phyloP scores from a whole-genome alignment of 2,113 vertebrate species.

The Passer domesticus region DNA sequence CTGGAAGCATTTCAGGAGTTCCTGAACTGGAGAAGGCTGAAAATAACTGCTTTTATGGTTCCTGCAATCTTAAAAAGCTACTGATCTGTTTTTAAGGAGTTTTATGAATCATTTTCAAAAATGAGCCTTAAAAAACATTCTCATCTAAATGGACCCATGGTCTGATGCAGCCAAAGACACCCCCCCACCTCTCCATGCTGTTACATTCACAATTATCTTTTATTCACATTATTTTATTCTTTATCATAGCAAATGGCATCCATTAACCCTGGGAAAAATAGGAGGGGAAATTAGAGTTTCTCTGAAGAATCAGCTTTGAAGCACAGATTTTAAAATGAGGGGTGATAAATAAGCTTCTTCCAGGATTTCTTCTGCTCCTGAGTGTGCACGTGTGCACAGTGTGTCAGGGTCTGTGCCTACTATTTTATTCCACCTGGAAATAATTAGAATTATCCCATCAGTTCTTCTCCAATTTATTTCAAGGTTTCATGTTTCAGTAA shows the following conservation, averaged over 20 bases:
- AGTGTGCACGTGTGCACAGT: neutral
- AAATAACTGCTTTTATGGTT: slow-evolving; percentile 26
- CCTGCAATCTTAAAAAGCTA: neutral
- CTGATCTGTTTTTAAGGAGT: slow-evolving; percentile 17
- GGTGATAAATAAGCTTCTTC: neutral
- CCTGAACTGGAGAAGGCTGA: slow-evolving; percentile 11
- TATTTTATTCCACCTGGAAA: neutral
- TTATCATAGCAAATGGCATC: slow-evolving; percentile 19
- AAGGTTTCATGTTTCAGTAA: neutral
- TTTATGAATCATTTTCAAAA: slow-evolving; percentile 30
- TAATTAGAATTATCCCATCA: neutral
- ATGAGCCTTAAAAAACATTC: slow-evolving; percentile 20
- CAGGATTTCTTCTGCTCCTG: neutral
- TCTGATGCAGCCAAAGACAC: neutral
- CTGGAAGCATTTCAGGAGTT: slow-evolving; percentile 17
- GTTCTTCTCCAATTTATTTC: neutral
- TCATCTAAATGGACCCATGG: neutral
- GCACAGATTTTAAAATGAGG: neutral
- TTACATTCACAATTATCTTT: neutral
- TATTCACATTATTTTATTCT: neutral
- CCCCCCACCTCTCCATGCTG: neutral
- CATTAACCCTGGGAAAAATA: slow-evolving; percentile 17
- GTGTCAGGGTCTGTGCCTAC: neutral
- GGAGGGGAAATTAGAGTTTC: neutral
- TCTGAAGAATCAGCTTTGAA: neutral